phyloP scores from a whole-genome alignment of 2,113 vertebrate genomes.

The Eublepharis macularius region DNA sequence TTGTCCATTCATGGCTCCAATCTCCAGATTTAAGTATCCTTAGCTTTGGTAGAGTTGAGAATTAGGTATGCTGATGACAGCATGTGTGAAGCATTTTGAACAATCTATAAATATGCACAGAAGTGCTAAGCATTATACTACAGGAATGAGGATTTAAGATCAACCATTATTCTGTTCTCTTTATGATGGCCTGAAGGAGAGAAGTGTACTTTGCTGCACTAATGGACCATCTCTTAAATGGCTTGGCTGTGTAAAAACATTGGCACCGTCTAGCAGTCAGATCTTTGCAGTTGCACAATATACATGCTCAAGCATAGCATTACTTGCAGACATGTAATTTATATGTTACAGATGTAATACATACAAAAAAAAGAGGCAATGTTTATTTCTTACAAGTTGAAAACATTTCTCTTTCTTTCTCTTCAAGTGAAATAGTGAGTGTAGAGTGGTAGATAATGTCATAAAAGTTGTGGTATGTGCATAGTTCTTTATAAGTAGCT shows the following conservation, averaged over 20 bases:
- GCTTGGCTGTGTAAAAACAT: not conserved
- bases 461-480: no score
- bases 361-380: not conserved
- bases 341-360: not conserved
- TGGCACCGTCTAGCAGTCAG: not conserved
- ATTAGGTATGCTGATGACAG: no score
- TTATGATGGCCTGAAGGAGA: not conserved
- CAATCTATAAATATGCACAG: no score
- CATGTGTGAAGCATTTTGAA: no score
- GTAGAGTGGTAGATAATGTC: no score
- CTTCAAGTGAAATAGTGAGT: not conserved
- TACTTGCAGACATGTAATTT: not conserved
- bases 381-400: not conserved
- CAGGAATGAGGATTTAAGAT: not conserved
- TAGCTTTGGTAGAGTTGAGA: no score
- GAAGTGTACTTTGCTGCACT: not conserved
- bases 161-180: no score
- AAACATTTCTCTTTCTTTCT: not conserved
- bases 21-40: no score
- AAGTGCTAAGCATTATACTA: not conserved
- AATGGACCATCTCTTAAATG: not conserved
- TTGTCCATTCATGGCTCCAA: no score
- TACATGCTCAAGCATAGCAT: not conserved
- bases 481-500: no score
- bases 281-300: not conserved